Evolutionary conservation across 2,113 vertebrate species (phyloP).

Genomic region (Osmerus eperlanus): DNA sequence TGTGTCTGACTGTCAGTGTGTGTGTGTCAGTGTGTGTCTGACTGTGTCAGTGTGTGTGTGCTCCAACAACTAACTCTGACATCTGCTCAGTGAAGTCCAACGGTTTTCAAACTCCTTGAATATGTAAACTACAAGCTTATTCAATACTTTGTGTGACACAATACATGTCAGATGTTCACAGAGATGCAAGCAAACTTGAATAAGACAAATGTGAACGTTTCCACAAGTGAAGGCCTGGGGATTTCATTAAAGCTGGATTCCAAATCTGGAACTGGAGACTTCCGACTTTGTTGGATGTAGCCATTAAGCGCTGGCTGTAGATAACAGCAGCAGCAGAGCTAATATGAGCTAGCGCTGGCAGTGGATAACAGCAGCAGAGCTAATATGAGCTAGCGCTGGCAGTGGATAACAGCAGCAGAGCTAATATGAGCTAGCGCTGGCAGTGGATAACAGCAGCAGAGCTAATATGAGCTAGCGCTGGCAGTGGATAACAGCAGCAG

Average conservation of each 20-base stretch:
- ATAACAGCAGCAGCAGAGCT: neutral
- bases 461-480: too few species aligned
- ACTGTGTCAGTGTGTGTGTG: too few species aligned
- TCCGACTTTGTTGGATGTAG: neutral
- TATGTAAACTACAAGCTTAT: neutral
- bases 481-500: too few species aligned
- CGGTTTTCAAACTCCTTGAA: neutral
- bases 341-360: neutral
- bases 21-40: too few species aligned
- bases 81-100: neutral
- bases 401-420: neutral
- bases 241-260: neutral
- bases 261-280: neutral
- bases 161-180: neutral
- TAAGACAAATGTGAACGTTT: neutral
- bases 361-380: neutral
- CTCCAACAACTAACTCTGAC: neutral
- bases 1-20: too few species aligned
- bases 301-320: neutral
- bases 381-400: neutral
- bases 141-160: neutral
- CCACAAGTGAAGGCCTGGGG: neutral
- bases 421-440: neutral
- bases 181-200: neutral
- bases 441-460: too few species aligned